Conservation (phyloP, 1,140 invertebrate genomes). For the Phenacoccus solenopsis region DNA sequence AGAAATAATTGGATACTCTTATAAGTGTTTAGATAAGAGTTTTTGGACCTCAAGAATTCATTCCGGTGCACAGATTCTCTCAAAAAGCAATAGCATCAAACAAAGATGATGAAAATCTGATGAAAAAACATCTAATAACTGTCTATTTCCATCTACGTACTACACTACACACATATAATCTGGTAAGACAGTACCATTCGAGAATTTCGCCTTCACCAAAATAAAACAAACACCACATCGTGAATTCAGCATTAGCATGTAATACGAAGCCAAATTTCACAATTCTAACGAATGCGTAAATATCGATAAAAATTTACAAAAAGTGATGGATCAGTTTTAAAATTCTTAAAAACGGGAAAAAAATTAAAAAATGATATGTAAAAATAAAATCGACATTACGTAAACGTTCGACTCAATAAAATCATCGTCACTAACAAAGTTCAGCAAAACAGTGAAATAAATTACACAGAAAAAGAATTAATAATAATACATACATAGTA, state of each 20-base stretch:
- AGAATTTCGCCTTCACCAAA: too few relatives aligned
- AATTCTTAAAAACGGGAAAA: background rate
- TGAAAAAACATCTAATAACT: too few relatives aligned
- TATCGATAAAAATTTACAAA: background rate
- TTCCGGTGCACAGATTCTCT: too few relatives aligned
- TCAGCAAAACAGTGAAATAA: background rate
- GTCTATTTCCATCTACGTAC: too few relatives aligned
- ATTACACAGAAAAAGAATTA: background rate
- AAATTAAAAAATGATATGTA: background rate
- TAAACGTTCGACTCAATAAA: background rate
- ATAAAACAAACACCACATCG: too few relatives aligned
- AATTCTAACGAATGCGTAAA: background rate
- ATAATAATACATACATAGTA: background rate
- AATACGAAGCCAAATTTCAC: background rate
- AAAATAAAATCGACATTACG: background rate
- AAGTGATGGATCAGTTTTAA: background rate
- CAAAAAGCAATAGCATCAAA: too few relatives aligned
- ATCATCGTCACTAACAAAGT: background rate
- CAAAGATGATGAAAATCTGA: too few relatives aligned
- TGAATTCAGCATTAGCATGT: background rate
- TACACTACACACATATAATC: too few relatives aligned
- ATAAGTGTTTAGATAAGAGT: too few relatives aligned
- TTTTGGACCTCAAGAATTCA: too few relatives aligned
- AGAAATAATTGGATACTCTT: too few relatives aligned
- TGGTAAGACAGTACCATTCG: too few relatives aligned